Evolutionary conservation across 2,113 vertebrate species (phyloP).

Genomic region (Hemicordylus capensis): DNA sequence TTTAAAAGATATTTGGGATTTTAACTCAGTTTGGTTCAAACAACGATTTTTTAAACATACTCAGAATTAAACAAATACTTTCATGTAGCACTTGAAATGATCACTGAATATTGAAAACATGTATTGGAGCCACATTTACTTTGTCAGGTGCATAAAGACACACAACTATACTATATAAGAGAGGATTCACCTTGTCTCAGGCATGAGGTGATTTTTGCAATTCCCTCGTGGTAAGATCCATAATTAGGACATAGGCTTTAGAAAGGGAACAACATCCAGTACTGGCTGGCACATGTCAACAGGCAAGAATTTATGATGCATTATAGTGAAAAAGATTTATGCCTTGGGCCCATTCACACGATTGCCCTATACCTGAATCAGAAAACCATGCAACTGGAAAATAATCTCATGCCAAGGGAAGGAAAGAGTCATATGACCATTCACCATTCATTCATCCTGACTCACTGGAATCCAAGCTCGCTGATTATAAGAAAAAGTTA

Average conservation of each 20-base stretch:
- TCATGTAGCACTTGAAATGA: not conserved
- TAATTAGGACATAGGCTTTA: not conserved
- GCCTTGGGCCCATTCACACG: not conserved
- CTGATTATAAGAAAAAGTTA: not conserved
- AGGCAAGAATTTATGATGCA: not conserved
- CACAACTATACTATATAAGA: too few relatives aligned
- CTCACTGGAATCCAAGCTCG: not conserved
- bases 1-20: not conserved
- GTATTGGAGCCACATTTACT: not conserved
- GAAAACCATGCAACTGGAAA: not conserved
- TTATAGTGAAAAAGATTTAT: too few relatives aligned
- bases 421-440: not conserved
- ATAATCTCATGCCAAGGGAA: not conserved
- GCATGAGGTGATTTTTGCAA: not conserved
- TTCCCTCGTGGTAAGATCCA: not conserved
- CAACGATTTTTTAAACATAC: not conserved
- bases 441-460: not conserved
- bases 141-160: too few relatives aligned
- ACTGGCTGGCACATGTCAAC: not conserved
- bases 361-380: not conserved
- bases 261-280: not conserved
- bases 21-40: not conserved
- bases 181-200: too few relatives aligned
- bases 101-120: not conserved
- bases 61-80: not conserved